Conservation (phyloP, 2,113 vertebrate species). For the Corynorhinus townsendii region DNA sequence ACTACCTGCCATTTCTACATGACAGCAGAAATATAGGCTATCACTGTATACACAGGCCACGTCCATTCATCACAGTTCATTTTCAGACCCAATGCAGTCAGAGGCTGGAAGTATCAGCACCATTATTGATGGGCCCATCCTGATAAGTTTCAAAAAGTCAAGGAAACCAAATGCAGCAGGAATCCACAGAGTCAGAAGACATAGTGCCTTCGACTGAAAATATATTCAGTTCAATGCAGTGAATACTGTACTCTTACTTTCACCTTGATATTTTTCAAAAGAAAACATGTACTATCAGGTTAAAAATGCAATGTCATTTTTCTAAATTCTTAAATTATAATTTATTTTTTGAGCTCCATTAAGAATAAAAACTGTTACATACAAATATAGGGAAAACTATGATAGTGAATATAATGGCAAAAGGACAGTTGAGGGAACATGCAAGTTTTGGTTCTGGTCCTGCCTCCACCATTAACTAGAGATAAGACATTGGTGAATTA, state of each 20-base stretch:
- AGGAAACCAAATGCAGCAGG: conserved; percentile 13
- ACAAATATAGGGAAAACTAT: neutral
- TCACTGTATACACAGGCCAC: neutral
- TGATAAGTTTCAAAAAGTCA: conserved; percentile 40
- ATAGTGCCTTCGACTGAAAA: neutral
- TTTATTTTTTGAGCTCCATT: neutral
- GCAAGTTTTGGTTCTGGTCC: neutral
- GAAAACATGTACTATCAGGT: neutral
- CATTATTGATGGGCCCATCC: conserved; percentile 35
- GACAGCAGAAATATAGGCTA: conserved; percentile 39
- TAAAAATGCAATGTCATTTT: neutral
- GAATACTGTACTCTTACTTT: neutral
- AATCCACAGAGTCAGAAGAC: neutral
- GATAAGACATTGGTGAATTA: neutral
- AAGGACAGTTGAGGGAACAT: neutral
- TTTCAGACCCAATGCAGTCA: neutral
- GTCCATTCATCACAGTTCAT: conserved; percentile 31
- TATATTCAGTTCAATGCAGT: neutral
- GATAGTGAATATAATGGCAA: neutral
- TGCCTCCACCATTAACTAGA: neutral
- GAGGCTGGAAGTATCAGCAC: neutral
- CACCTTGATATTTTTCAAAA: neutral
- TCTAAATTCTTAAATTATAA: neutral
- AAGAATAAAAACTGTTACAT: neutral
- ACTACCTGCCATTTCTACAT: neutral